Evolutionary conservation across 2,888 invertebrate genomes (phyloP), one percentile per base, ranked within the genome.

Genomic region (Oxyscelio sp.): DNA sequence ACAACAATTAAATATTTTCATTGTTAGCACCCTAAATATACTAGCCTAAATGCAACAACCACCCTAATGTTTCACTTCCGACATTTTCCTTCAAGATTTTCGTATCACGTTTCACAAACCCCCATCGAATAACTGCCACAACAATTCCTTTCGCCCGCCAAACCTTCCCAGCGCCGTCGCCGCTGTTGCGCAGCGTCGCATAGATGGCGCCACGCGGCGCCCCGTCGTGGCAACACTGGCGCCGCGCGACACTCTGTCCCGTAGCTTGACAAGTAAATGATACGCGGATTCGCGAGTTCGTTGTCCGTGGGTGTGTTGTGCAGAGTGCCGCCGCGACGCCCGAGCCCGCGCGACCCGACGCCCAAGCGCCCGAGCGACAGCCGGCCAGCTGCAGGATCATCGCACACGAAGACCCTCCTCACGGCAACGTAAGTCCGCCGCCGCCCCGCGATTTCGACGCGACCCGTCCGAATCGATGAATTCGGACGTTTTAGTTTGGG

Each of bases 391-490:
- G 21, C 68, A 58, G 43, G 21, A 52, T 50, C 45, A 17, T 19
- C 27, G 45, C 21, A 34, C 56, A 43, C 43, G 19, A 50, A 34
- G 38, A 58, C 45, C 38, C 15, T 21, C 17, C 38, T 50, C 38
- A 17, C 13, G 22, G 15, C 66, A 77, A 68, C 52, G 77, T 77
- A 77, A 77, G 77, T 66, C 22, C 8, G 38, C 15, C 9, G 13
- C 19, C 31, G 8, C 6, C 31, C 54, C 4, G 43, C 58, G 31
- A 6, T 19, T 48, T 8, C 38, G 58, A 65, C 61, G 48, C 58
- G 56, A 27, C 27, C 52, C 66, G 61, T 43, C 66, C 82, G 83
- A 6, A 85, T 87, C 83, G 85, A 85, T 87, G 77, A 85, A 85
- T 81, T 78, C 83, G n/a, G n/a, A n/a, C 54, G 83, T 83, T 27